Base-by-base conservation (phyloP, 2,888 invertebrate species). In the Brassicogethes aeneus region DNA sequence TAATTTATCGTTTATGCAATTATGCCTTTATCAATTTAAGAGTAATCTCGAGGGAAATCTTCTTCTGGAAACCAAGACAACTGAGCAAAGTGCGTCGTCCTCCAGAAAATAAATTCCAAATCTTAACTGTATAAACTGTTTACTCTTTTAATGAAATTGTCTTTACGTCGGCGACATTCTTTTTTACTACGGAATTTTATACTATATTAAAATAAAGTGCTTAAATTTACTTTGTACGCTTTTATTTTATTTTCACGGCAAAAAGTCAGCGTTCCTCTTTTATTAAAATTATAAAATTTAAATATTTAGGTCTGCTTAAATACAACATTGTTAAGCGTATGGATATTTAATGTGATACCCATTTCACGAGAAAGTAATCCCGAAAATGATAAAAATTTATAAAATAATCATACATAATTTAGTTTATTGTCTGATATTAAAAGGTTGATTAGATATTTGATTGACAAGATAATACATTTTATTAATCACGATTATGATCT, bases 1-100 rank as follows among this genome's bases (percentile, higher is more conserved):
- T 48, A 48, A 48, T 48, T 48, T 44, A 40, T 39, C 40, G 38
- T 48, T 45, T 41, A 16, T 43, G 40, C 45, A 48, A 48, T 48
- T 48, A 48, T 37, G 39, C 31, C 39, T 41, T 43, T 48, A 48
- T 48, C 45, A 43, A 48, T 45, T 48, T 48, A 48, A 41, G 31
- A 39, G 31, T 36, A 17, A 12, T 23, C 48, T 42, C 48, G 16
- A 16, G 48, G 48, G 48, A 48, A 48, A 48, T 48, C 48, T 46
- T 35, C 34, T 35, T 38, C 36, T 32, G 42, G 38, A 46, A 41
- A 41, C 39, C 41, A 45, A 45, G 45, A 45, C 42, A 40, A 41
- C 36, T 30, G 37, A 38, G 39, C 14, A 38, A 44, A 44, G 42
- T 47, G 44, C 44, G 47, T 47, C 43, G 44, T 42, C 31, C 16